Percentiles rank a stretch among this genome's conserved stretches.
phyloP scores from a whole-genome alignment of 2,797 vertebrate species.

The Cynodonichthys magdalenae region DNA sequence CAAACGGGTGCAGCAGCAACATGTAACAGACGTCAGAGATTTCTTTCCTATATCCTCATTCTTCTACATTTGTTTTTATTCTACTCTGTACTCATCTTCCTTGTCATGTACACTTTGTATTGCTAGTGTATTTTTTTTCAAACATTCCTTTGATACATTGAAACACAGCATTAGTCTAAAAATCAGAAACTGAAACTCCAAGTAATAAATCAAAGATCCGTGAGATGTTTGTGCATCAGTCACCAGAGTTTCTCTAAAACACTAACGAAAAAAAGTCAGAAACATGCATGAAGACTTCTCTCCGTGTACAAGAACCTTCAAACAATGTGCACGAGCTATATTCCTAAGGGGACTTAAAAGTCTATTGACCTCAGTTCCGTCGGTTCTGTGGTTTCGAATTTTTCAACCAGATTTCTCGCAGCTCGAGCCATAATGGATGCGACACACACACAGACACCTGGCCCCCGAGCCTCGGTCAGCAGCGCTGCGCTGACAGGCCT shows the following conservation, averaged over 20 bases:
- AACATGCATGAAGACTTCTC: no score
- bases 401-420: constrained; percentile 49
- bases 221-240: not conserved
- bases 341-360: constrained; percentile 24
- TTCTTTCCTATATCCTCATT: not conserved
- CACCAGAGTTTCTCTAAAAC: no score
- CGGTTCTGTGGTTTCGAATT: constrained; percentile 56
- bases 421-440: constrained; percentile 55
- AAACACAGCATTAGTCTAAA: not conserved
- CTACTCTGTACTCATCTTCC: not conserved
- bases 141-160: not conserved
- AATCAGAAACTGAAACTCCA: not conserved
- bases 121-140: not conserved
- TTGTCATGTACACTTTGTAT: not conserved
- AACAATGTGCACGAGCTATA: not conserved
- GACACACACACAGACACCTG: constrained; percentile 55
- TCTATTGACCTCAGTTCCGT: constrained; percentile 61
- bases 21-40: no score
- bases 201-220: not conserved
- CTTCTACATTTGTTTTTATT: not conserved
- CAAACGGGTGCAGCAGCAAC: no score
- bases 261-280: no score
- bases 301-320: not conserved
- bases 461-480: constrained; percentile 57
- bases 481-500: constrained; percentile 47